Conservation (phyloP, 2,797 vertebrate genomes). For the Hephaestus fuliginosus region DNA sequence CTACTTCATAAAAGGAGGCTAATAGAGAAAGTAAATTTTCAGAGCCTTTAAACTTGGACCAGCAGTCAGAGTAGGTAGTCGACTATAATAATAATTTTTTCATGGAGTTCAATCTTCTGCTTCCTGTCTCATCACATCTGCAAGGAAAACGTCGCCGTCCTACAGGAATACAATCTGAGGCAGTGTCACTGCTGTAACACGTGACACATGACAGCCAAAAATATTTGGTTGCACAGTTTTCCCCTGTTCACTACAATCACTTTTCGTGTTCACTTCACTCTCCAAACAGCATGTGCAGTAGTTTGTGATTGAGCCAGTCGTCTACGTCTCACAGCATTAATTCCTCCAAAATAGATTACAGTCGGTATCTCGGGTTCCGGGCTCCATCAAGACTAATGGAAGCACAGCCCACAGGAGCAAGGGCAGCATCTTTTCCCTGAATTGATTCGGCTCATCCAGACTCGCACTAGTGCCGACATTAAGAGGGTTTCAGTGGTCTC, state of each 20-base stretch:
- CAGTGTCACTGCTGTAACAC: not conserved
- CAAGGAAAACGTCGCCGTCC: no score
- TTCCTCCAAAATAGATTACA: slow-evolving; percentile 79
- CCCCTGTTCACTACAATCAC: no score
- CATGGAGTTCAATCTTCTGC: not conserved
- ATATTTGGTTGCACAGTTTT: not conserved
- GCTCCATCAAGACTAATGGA: slow-evolving; percentile 84
- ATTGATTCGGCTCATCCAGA: slow-evolving; percentile 76
- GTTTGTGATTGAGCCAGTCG: slow-evolving; percentile 42
- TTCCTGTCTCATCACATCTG: not conserved
- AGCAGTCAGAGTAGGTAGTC: not conserved
- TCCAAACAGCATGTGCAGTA: slow-evolving; percentile 19
- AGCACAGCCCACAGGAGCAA: slow-evolving; percentile 64
- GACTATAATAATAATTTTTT: not conserved
- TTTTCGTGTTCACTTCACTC: no score
- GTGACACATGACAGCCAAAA: not conserved
- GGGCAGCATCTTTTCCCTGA: slow-evolving; percentile 68
- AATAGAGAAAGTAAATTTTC: not conserved
- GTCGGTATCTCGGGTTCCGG: slow-evolving; percentile 74
- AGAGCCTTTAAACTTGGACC: not conserved
- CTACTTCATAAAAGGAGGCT: not conserved
- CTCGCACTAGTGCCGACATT: slow-evolving; percentile 49
- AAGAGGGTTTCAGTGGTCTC: slow-evolving; percentile 61
- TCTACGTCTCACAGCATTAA: slow-evolving; percentile 59
- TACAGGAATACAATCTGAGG: not conserved